Percentiles rank a stretch among this genome's conserved stretches.
Evolutionary conservation across 2,113 vertebrate species (phyloP).

Genomic region (Carassius gibelio): DNA sequence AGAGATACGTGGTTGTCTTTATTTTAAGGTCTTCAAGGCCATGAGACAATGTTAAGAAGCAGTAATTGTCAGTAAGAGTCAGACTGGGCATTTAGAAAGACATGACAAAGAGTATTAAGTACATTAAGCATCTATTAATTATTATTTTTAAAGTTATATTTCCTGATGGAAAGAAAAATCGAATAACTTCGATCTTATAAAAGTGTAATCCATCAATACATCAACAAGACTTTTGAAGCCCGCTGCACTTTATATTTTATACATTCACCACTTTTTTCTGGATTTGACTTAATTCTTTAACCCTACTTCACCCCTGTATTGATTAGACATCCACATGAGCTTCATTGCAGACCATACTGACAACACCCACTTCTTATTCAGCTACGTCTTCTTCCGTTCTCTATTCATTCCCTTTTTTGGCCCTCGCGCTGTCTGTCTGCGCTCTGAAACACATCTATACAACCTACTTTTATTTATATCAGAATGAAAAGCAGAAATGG

Average conservation of each 20-base stretch:
- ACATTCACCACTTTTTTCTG: not conserved
- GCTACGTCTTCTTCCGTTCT: not conserved
- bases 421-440: conserved; percentile 19
- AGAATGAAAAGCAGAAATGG: not conserved
- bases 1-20: not conserved
- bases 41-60: not conserved
- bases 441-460: conserved; percentile 25
- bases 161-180: not conserved
- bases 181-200: not conserved
- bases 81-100: not conserved
- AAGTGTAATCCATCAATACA: not conserved
- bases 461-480: conserved; percentile 41
- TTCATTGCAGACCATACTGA: not conserved
- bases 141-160: not conserved
- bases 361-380: not conserved
- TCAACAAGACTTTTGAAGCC: not conserved
- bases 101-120: not conserved
- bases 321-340: not conserved
- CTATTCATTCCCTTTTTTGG: conserved; percentile 12
- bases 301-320: not conserved
- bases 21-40: not conserved
- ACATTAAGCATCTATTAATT: not conserved
- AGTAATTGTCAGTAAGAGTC: not conserved
- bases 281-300: not conserved
- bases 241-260: not conserved